A percentile compares a stretch with the other conserved stretches of the same genome.
These are phyloP conservation scores for Scophthalmus maximus DNA, from an alignment of 2,113 vertebrate species.

Conservation along the genomic window DNA sequence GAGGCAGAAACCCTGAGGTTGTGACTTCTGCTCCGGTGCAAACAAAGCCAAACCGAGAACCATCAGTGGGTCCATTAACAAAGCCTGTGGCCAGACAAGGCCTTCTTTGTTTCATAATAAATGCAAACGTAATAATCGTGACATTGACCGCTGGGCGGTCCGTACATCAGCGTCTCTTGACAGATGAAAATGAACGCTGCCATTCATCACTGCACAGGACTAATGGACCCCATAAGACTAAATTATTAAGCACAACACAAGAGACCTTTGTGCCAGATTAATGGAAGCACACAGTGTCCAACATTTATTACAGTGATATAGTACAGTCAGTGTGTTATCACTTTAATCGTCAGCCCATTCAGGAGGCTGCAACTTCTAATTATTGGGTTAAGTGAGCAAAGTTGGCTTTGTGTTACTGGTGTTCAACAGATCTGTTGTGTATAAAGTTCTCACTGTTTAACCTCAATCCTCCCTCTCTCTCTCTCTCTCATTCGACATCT, in stretches of 20 bases:
- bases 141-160: constrained; percentile 64
- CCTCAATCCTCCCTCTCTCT: no score
- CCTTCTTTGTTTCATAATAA: constrained; percentile 76
- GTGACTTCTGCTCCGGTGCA: constrained; percentile 63
- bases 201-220: constrained; percentile 67
- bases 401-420: constrained; percentile 21
- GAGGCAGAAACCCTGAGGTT: constrained; percentile 50
- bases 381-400: constrained; percentile 34
- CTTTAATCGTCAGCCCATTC: constrained; percentile 40
- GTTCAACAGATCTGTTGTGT: constrained; percentile 38
- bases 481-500: constrained; percentile 3
- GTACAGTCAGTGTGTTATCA: constrained; percentile 40
- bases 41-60: constrained; percentile 61
- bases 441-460: constrained; percentile 3
- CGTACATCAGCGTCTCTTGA: constrained; percentile 60
- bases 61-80: constrained; percentile 67
- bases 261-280: constrained; percentile 73
- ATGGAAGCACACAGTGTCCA: constrained; percentile 52
- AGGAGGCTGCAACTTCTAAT: constrained; percentile 32
- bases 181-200: constrained; percentile 72
- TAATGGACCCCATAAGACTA: constrained; percentile 73
- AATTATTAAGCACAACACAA: constrained; percentile 76
- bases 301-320: constrained; percentile 50
- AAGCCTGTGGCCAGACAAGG: constrained; percentile 60
- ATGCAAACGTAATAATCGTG: constrained; percentile 77